Percentiles rank a stretch among this genome's conserved stretches.
These are phyloP conservation scores for Parauchenoglanis ngamensis DNA, from an alignment of 2,797 vertebrate genomes.

Conservation along the genomic window DNA sequence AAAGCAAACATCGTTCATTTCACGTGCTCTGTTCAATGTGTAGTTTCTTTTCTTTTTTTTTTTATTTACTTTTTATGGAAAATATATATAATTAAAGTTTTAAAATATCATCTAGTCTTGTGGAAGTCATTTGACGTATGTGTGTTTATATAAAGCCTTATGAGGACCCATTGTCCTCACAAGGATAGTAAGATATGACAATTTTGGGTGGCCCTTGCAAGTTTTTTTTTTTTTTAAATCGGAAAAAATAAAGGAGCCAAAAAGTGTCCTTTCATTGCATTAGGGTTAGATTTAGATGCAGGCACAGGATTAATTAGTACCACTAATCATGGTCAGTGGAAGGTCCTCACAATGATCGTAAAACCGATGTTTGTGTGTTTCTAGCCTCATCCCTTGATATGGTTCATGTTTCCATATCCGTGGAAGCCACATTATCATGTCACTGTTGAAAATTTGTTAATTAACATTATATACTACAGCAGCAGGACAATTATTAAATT, in stretches of 20 bases:
- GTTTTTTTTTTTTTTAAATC: too few species aligned
- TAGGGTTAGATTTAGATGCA: too few species aligned
- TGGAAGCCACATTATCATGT: not conserved
- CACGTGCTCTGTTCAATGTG: conserved; percentile 35
- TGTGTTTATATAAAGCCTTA: not conserved
- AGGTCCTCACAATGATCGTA: too few species aligned
- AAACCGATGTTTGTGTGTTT: not conserved
- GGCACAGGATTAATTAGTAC: too few species aligned
- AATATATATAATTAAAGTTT: conserved; percentile 54
- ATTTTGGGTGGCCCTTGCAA: too few species aligned
- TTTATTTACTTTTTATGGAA: conserved; percentile 52
- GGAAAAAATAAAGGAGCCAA: too few species aligned
- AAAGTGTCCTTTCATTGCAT: too few species aligned
- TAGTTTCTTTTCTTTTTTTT: conserved; percentile 31
- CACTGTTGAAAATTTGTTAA: not conserved
- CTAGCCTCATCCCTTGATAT: not conserved
- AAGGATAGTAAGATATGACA: too few species aligned
- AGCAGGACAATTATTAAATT: not conserved
- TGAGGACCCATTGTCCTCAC: not conserved
- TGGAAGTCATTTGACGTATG: not conserved
- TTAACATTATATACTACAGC: not conserved
- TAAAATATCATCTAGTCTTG: conserved; percentile 33
- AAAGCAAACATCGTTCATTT: not conserved
- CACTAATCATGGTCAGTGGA: too few species aligned
- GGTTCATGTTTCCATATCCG: not conserved